These are phyloP conservation scores for Spilosoma lubricipeda DNA, from an alignment of 2,888 invertebrate genomes.

Conservation along the genomic window DNA sequence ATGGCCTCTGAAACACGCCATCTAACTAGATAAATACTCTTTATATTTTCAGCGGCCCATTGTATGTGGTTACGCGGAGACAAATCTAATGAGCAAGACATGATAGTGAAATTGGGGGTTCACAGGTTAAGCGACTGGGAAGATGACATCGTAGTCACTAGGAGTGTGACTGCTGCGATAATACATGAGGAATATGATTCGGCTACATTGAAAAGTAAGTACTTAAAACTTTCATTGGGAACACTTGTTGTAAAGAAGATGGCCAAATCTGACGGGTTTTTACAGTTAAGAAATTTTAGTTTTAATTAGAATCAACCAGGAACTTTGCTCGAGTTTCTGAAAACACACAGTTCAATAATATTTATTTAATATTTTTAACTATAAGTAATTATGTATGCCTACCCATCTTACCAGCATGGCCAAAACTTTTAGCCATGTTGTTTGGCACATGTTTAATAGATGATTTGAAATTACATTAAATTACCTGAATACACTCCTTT, in stretches of 20 bases:
- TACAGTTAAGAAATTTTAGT: too few species aligned
- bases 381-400: background rate
- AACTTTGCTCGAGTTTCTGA: too few species aligned
- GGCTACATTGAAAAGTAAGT: background rate
- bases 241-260: background rate
- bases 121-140: constrained; percentile 2
- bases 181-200: background rate
- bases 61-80: constrained; percentile 74
- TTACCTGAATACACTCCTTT: too few species aligned
- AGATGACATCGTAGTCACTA: background rate
- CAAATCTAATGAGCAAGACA: constrained; percentile 58
- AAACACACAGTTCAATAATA: too few species aligned
- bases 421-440: too few species aligned
- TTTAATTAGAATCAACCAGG: too few species aligned
- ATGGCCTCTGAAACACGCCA: too few species aligned
- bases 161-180: background rate
- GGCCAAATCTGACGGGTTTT: too few species aligned
- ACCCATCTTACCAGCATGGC: too few species aligned
- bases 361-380: background rate
- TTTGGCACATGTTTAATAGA: too few species aligned
- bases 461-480: too few species aligned
- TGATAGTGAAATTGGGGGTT: constrained; percentile 5
- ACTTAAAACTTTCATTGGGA: background rate
- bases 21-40: background rate
- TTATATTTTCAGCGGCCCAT: constrained; percentile 80